Conservation (phyloP, 2,113 vertebrate species). For the Lanius ludovicianus region DNA sequence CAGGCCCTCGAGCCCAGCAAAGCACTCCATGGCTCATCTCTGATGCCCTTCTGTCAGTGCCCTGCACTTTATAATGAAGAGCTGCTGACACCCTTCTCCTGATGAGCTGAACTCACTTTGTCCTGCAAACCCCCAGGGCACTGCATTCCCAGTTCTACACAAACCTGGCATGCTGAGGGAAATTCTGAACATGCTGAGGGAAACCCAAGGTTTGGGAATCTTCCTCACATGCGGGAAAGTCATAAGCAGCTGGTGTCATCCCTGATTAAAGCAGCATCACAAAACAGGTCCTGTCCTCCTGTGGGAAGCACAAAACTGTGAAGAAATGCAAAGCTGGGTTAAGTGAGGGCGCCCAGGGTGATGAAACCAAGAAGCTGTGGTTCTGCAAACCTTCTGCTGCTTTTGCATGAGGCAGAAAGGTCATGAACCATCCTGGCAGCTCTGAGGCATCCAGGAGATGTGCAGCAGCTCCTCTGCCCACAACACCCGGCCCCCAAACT, state of each 20-base stretch:
- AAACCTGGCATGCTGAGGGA: background rate
- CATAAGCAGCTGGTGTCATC: background rate
- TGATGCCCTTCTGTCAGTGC: background rate
- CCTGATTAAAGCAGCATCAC: background rate
- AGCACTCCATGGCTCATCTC: background rate
- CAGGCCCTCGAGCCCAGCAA: background rate
- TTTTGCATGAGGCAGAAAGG: background rate
- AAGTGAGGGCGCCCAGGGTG: background rate
- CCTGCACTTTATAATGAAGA: background rate
- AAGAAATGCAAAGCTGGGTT: background rate
- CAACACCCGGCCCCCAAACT: background rate
- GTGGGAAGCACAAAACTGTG: background rate
- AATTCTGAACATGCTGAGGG: fast-evolving
- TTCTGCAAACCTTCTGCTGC: background rate
- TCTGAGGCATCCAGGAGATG: background rate
- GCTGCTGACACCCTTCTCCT: background rate
- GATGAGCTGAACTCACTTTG: background rate
- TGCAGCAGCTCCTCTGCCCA: background rate
- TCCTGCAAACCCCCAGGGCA: background rate
- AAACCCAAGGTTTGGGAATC: background rate
- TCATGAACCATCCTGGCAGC: background rate
- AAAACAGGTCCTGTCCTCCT: background rate
- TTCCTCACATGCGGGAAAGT: background rate
- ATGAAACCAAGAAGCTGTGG: background rate
- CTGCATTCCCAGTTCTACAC: background rate